Conservation (phyloP, 2,113 vertebrate species). For the Megaceryle torquata region DNA sequence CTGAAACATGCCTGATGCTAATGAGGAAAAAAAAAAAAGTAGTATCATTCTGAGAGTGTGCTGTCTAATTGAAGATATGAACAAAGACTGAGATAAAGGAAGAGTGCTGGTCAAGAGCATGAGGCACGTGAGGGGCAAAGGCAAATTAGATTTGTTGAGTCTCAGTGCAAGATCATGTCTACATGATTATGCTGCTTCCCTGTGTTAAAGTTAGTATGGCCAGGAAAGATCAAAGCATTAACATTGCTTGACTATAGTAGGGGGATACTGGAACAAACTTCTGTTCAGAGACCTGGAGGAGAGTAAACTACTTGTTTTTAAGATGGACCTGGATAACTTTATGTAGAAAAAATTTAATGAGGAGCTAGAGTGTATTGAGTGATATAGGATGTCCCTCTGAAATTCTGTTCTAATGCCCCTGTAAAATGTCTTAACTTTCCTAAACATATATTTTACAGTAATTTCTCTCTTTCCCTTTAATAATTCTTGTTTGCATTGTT, state of each 20-base stretch:
- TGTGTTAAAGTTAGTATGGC: background rate
- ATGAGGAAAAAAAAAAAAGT: background rate
- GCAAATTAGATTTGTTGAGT: background rate
- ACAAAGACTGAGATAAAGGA: background rate
- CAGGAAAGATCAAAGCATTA: background rate
- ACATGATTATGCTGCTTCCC: background rate
- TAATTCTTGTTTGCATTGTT: background rate
- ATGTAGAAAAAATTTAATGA: background rate
- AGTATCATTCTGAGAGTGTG: background rate
- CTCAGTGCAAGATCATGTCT: background rate
- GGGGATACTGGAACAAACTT: background rate
- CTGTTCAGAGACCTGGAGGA: background rate
- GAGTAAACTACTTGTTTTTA: background rate
- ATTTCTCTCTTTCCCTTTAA: background rate
- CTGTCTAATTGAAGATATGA: background rate
- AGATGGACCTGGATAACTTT: background rate
- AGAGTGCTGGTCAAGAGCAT: background rate
- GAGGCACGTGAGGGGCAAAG: background rate
- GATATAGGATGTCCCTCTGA: background rate
- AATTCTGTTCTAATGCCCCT: background rate
- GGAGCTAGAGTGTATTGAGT: background rate
- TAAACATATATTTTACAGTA: fast-evolving
- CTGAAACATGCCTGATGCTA: background rate
- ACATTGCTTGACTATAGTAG: background rate
- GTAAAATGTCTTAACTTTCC: background rate